Conservation (phyloP, 2,888 invertebrate species). For the Ornithoptera alexandrae region DNA sequence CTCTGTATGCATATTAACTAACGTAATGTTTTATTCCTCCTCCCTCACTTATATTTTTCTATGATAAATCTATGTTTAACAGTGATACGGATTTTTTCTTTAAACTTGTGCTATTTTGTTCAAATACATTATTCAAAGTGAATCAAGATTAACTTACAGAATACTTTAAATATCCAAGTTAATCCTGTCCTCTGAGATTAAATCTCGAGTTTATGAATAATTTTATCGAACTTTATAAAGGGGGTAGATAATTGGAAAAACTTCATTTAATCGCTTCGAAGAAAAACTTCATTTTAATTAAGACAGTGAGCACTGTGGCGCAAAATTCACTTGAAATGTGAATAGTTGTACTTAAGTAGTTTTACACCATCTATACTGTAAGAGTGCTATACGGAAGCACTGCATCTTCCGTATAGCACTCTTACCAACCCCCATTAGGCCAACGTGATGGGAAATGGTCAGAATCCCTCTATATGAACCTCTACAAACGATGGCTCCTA, state of each 20-base stretch:
- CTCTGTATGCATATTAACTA: no score
- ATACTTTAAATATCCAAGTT: slow-evolving; percentile 8
- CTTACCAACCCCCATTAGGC: no score
- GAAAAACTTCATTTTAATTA: slow-evolving; percentile 14
- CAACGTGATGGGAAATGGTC: no score
- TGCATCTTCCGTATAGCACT: no score
- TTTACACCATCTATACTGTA: no score
- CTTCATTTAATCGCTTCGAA: slow-evolving; percentile 5
- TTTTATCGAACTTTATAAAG: slow-evolving; percentile 14
- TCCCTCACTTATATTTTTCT: no score
- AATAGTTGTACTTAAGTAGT: neutral
- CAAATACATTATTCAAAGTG: neutral
- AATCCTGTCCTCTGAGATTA: slow-evolving; percentile 4
- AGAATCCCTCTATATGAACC: no score
- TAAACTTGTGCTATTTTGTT: neutral
- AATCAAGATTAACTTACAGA: neutral
- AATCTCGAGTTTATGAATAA: slow-evolving; percentile 21
- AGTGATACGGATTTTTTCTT: neutral
- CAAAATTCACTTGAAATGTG: neutral
- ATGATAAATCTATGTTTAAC: no score
- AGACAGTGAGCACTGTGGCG: neutral
- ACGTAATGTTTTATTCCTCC: no score
- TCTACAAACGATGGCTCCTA: no score
- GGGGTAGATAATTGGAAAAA: slow-evolving; percentile 19
- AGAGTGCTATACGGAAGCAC: no score